Conservation (phyloP, 2,113 vertebrate species). For the Amia ocellicauda region DNA sequence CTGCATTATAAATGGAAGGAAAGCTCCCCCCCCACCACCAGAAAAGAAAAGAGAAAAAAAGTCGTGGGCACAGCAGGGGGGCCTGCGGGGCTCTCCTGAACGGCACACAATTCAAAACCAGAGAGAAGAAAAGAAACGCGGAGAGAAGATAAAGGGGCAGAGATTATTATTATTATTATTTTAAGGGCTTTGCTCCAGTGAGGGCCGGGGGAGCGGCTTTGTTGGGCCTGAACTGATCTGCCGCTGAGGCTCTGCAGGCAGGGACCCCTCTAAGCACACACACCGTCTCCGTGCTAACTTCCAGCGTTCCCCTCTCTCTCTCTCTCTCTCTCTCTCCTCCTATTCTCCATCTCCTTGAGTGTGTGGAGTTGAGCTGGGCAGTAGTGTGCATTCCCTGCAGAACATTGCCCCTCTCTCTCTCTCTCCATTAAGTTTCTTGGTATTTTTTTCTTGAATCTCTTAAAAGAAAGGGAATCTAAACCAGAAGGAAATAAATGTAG, state of each 20-base stretch:
- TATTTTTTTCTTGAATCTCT: conserved; percentile 55
- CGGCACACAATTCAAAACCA: not conserved
- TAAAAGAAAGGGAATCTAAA: no score
- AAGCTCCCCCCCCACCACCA: conserved; percentile 72
- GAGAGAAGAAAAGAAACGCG: not conserved
- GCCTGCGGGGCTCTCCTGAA: conserved; percentile 22
- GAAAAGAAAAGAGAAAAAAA: conserved; percentile 44
- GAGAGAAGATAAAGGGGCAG: conserved; percentile 2
- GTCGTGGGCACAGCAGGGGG: conserved; percentile 61
- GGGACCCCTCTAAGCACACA: no score
- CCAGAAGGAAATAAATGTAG: no score
- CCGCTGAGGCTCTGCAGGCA: no score
- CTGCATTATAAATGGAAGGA: conserved; percentile 56
- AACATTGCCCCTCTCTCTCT: not conserved
- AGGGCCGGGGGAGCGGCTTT: no score
- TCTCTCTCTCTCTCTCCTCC: not conserved
- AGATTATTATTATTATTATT: no score
- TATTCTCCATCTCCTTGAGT: no score
- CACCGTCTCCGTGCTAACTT: not conserved
- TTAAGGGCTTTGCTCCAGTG: no score
- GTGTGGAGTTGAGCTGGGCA: no score
- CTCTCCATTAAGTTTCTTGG: conserved; percentile 8
- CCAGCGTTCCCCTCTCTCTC: conserved; percentile 20
- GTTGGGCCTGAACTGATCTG: no score
- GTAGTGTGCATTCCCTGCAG: no score